Conservation (phyloP, 2,797 vertebrate species). For the Lepidocolaptes lacrymiger region DNA sequence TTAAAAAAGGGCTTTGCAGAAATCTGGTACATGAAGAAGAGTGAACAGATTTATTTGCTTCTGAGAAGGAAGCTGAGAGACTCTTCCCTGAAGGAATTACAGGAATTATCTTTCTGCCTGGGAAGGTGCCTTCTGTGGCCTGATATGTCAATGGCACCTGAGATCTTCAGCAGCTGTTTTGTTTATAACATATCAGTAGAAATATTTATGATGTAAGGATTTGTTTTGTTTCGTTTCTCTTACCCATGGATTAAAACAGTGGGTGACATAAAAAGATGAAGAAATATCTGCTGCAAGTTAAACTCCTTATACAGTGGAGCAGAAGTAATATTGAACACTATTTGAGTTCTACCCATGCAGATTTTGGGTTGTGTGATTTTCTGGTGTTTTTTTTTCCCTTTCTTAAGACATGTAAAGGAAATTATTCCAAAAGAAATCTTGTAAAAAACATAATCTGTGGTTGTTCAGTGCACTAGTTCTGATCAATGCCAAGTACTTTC, state of each 20-base stretch:
- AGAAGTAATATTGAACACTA: not conserved
- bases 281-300: not conserved
- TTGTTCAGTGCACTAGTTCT: slow-evolving; percentile 30
- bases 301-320: not conserved
- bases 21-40: rapidly evolving
- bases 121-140: not conserved
- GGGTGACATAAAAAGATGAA: not conserved
- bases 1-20: not conserved
- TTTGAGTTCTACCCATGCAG: not conserved
- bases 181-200: not conserved
- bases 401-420: not conserved
- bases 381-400: not conserved
- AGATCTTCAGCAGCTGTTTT: not conserved
- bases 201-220: not conserved
- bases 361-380: not conserved
- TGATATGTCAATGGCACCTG: not conserved
- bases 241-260: not conserved
- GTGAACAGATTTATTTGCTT: not conserved
- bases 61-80: not conserved
- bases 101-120: not conserved
- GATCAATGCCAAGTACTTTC: slow-evolving; percentile 47
- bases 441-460: not conserved
- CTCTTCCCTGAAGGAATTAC: not conserved
- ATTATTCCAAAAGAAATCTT: slow-evolving; percentile 8
- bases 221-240: slow-evolving; percentile 21